Evolutionary conservation across 2,797 vertebrate genomes (phyloP).

Genomic region (Salarias fasciatus): DNA sequence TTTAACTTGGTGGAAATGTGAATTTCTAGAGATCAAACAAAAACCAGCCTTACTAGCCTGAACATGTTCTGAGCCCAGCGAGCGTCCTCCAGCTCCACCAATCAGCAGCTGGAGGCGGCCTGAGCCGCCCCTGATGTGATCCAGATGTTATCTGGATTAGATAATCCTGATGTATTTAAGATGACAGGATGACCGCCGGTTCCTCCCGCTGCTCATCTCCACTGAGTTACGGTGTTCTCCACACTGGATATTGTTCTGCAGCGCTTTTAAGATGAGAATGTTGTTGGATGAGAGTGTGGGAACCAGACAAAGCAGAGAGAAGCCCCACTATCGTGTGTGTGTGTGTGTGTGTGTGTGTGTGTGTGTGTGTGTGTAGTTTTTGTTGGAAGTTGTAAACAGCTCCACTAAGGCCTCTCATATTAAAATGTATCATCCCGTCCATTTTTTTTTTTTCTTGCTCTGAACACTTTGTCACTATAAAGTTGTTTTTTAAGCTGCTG

Average conservation of each 20-base stretch:
- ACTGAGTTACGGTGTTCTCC: conserved; percentile 64
- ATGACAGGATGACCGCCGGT: conserved; percentile 65
- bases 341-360: conserved; percentile 5
- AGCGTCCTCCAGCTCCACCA: too few relatives aligned
- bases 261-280: conserved; percentile 40
- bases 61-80: too few relatives aligned
- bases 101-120: too few relatives aligned
- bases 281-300: conserved; percentile 47
- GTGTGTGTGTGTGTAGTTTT: conserved; percentile 18
- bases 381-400: conserved; percentile 29
- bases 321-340: neutral
- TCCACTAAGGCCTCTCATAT: conserved; percentile 29
- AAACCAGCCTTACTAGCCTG: too few relatives aligned
- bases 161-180: conserved; percentile 66
- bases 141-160: conserved; percentile 68
- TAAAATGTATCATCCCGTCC: conserved; percentile 24
- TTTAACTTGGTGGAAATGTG: too few relatives aligned
- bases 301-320: too few relatives aligned
- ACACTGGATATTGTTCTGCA: conserved; percentile 41
- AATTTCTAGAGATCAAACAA: too few relatives aligned
- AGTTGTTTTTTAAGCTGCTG: conserved; percentile 48
- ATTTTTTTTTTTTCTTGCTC: conserved; percentile 20
- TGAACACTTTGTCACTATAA: conserved; percentile 42
- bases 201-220: conserved; percentile 61
- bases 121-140: conserved; percentile 52